phyloP scores from a whole-genome alignment of 1,140 invertebrate genomes.

The Pentalonia nigronervosa region DNA sequence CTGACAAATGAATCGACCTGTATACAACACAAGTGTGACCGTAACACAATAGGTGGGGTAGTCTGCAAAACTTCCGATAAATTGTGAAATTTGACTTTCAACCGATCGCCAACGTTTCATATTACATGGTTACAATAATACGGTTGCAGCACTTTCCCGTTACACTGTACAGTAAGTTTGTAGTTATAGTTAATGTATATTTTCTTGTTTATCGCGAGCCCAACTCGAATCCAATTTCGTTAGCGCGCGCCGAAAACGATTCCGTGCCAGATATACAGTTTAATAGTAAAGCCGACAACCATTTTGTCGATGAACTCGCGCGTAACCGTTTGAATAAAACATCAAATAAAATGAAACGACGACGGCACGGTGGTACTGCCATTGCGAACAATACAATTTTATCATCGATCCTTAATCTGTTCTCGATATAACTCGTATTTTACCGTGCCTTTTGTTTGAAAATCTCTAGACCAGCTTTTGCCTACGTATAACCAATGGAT shows the following conservation, averaged over 20 bases:
- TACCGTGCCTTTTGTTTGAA: neutral
- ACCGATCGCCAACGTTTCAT: neutral
- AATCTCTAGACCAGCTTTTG: neutral
- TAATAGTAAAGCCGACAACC: neutral
- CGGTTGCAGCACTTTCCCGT: neutral
- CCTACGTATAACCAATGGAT: neutral
- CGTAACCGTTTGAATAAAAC: conserved; percentile 32
- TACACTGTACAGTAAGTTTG: neutral
- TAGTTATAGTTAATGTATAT: conserved; percentile 8
- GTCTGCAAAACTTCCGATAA: neutral
- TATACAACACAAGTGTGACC: neutral
- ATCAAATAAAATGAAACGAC: conserved; percentile 36
- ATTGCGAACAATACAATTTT: neutral
- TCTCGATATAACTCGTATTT: neutral
- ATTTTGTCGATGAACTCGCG: neutral
- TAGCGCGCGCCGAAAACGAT: neutral
- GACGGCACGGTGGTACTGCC: neutral
- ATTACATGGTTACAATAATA: neutral
- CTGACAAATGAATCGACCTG: neutral
- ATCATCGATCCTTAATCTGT: neutral
- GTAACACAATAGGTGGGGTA: neutral
- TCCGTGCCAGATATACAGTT: neutral
- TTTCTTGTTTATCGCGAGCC: neutral
- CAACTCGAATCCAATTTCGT: conserved; percentile 48
- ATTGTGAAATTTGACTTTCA: neutral